A percentile compares a stretch with the other conserved stretches of the same genome.
Evolutionary conservation across 64 coral and sea anemone genomes (phyloP).

Genomic region (Actinia equina): DNA sequence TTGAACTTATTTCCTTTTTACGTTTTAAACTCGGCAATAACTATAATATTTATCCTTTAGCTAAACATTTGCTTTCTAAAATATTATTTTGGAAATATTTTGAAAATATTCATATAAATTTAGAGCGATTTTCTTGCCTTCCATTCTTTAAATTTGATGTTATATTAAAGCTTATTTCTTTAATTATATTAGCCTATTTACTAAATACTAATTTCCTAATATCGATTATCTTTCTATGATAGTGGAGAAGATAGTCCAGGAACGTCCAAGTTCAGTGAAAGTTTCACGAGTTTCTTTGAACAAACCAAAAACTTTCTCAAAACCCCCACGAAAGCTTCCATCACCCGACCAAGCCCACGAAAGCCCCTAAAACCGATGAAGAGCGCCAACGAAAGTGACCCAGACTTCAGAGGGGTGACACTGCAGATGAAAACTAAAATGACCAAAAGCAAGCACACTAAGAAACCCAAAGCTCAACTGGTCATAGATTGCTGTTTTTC

Average conservation of each 20-base stretch:
- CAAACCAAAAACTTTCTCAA: constrained; percentile 45
- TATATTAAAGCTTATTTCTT: background rate
- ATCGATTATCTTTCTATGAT: no score
- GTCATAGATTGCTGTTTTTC: constrained; percentile 91
- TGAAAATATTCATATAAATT: no score
- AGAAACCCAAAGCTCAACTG: constrained; percentile 72
- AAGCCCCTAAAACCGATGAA: constrained; percentile 88
- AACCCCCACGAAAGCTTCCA: constrained; percentile 62
- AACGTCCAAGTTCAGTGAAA: constrained; percentile 46
- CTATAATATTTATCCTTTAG: no score
- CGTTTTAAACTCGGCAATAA: no score
- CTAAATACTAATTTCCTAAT: no score
- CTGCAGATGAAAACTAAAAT: constrained; percentile 93
- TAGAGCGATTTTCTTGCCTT: no score
- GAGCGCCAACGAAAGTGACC: constrained; percentile 83
- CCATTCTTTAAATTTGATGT: background rate
- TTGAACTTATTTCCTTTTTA: no score
- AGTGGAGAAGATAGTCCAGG: constrained; percentile 68
- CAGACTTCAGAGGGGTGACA: constrained; percentile 89
- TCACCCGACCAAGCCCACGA: constrained; percentile 80
- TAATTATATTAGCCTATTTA: background rate
- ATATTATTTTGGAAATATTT: no score
- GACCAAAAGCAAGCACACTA: constrained; percentile 38
- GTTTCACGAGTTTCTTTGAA: constrained; percentile 43
- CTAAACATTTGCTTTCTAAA: no score